Conservation (phyloP, 2,888 invertebrate species). For the Pomacea canaliculata region DNA sequence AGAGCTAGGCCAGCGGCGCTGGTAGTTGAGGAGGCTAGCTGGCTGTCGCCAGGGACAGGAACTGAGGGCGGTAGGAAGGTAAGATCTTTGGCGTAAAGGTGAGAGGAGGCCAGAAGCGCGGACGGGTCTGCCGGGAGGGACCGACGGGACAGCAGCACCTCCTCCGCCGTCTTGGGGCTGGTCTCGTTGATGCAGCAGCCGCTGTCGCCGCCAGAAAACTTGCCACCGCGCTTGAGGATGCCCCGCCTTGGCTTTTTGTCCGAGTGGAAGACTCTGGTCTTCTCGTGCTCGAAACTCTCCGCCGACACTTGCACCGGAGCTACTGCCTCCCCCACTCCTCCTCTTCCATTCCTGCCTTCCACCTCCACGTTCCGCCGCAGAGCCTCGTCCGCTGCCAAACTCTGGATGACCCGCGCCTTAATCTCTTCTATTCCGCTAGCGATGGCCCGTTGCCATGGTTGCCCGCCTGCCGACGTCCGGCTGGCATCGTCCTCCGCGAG, state of each 20-base stretch:
- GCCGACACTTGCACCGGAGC: too few relatives aligned
- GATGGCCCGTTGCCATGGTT: background rate
- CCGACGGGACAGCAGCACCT: constrained; percentile 19
- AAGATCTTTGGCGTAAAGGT: background rate
- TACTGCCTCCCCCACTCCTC: background rate
- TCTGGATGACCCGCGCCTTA: background rate
- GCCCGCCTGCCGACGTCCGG: background rate
- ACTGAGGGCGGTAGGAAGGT: background rate
- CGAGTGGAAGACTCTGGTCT: constrained; percentile 51
- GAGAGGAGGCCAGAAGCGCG: background rate
- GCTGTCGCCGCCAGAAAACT: constrained; percentile 58
- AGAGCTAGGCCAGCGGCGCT: background rate
- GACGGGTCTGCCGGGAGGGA: constrained; percentile 1
- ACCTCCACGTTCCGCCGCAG: background rate
- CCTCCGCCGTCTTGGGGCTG: constrained; percentile 16
- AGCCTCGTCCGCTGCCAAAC: constrained; percentile 4
- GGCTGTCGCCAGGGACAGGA: background rate
- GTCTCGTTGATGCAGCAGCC: constrained; percentile 55
- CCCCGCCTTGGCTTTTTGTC: constrained; percentile 59
- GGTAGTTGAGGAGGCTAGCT: background rate
- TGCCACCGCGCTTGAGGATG: constrained; percentile 60
- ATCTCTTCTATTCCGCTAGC: constrained; percentile 4
- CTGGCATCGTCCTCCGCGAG: too few relatives aligned
- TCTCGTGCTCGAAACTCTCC: too few relatives aligned
- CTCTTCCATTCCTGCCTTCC: background rate